These are phyloP conservation scores for Clivina fossor DNA, from an alignment of 2,888 invertebrate species.

Conservation along the genomic window DNA sequence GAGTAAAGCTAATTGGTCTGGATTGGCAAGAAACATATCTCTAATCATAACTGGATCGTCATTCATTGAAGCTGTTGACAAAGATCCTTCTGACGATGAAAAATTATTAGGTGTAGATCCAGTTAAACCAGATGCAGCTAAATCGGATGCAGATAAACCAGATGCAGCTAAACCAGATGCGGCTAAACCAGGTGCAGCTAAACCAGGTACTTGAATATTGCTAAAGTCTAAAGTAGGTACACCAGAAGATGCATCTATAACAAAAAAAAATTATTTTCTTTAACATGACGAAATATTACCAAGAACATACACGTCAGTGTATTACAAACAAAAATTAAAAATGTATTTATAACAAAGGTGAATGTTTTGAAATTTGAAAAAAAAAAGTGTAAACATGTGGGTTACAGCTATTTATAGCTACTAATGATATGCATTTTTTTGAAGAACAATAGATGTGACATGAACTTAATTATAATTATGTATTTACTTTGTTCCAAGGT, in stretches of 20 bases:
- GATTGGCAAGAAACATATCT: constrained; percentile 85
- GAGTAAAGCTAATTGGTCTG: constrained; percentile 84
- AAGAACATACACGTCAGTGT: neutral
- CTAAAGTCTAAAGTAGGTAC: constrained; percentile 81
- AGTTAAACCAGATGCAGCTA: constrained; percentile 19
- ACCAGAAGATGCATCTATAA: no score
- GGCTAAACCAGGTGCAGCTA: constrained; percentile 44
- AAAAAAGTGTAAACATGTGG: constrained; percentile 2
- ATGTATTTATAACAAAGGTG: constrained; percentile 5
- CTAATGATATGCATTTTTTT: constrained; percentile 30
- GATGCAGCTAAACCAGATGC: constrained; percentile 8
- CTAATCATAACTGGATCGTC: constrained; percentile 84
- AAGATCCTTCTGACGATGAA: no score
- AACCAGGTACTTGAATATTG: constrained; percentile 75
- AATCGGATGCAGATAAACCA: constrained; percentile 49
- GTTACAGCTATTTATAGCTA: constrained; percentile 20
- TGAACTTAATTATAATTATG: neutral
- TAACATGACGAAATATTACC: constrained; percentile 1
- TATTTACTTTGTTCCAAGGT: constrained; percentile 39
- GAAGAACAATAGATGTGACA: constrained; percentile 21
- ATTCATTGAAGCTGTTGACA: constrained; percentile 57
- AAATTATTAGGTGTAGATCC: no score
- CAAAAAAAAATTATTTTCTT: constrained; percentile 48
- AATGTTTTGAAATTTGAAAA: constrained; percentile 4
- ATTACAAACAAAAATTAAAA: constrained; percentile 3